These are phyloP conservation scores for Augochlora pura DNA, from an alignment of 1,140 invertebrate species.

Conservation along the genomic window DNA sequence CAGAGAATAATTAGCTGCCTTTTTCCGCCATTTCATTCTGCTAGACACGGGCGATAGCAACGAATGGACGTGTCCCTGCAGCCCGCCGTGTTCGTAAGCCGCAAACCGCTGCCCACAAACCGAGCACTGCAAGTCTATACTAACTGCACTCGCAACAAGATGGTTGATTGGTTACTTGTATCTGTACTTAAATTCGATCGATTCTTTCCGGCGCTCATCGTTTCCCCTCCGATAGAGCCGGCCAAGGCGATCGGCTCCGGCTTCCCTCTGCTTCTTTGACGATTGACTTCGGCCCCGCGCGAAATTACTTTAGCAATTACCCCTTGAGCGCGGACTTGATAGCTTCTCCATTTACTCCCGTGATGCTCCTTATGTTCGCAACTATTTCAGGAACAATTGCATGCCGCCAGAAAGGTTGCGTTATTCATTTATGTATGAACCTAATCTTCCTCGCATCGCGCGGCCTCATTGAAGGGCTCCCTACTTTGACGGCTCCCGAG, in stretches of 20 bases:
- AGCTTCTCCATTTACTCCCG: neutral
- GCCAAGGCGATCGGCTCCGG: neutral
- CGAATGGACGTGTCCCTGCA: conserved; percentile 37
- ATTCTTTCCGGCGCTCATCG: conserved; percentile 28
- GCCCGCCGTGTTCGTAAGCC: conserved; percentile 47
- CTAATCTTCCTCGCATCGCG: neutral
- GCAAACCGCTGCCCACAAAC: conserved; percentile 58
- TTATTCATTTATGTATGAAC: conserved; percentile 3
- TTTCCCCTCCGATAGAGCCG: conserved; percentile 15
- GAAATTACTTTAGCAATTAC: conserved; percentile 38
- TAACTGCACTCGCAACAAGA: conserved; percentile 44
- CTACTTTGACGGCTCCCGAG: too few species aligned
- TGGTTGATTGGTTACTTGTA: conserved; percentile 48
- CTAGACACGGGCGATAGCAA: conserved; percentile 7
- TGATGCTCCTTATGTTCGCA: neutral
- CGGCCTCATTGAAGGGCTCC: neutral
- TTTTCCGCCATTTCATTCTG: neutral
- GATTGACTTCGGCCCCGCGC: conserved; percentile 36
- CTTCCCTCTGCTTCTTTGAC: conserved; percentile 5
- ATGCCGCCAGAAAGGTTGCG: neutral
- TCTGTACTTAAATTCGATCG: conserved; percentile 58
- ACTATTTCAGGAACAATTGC: neutral
- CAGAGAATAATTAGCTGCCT: conserved; percentile 9
- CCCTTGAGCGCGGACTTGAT: conserved; percentile 26
- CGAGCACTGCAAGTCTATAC: conserved; percentile 47